Evolutionary conservation across 1,140 invertebrate genomes (phyloP), one percentile per base, ranked within the genome.

Genomic region (Atta colombica): DNA sequence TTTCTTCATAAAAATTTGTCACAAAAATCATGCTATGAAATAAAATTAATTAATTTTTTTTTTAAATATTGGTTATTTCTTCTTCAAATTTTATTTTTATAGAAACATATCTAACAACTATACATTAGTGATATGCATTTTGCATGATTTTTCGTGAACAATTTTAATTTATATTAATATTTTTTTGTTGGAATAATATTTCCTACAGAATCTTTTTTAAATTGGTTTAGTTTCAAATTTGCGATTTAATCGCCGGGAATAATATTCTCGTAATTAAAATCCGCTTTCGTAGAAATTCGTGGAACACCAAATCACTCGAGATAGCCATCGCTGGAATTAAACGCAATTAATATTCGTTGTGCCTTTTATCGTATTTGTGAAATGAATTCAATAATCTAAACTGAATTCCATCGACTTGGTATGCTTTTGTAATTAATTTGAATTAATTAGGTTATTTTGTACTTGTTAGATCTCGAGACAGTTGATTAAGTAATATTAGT

Each of bases 311-410:
- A 84, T 68, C 80, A 45, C 39, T 82, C 55, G 55, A 69, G 66
- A 84, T 75, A 75, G 69, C 55, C 80, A 84, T 84, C 55, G 69
- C 39, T 74, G 69, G 39, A 84, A 84, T 84, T 84, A 71, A 84
- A 84, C 14, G 69, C 80, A 61, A 84, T 84, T 84, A 84, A 84
- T 84, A 84, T 84, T 84, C 69, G 80, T 84, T 84, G 80, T 49
- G 55, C 69, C 25, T 84, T 84, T 84, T 84, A 84, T 84, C 69
- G 69, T 49, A 74, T 84, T 74, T 58, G 25, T 84, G 58, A 84
- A 84, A 84, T 63, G 80, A 45, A 14, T 61, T 84, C 69, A 58
- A 84, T 84, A 84, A 84, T 84, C 69, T 84, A 74, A 84, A 84
- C 21, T 45, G 14, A 84, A 84, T 45, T 10, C 55, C 55, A 84